Percentiles rank a stretch among this genome's conserved stretches.
Conservation (phyloP, 2,113 vertebrate species). For the Myiozetetes cayanensis region DNA sequence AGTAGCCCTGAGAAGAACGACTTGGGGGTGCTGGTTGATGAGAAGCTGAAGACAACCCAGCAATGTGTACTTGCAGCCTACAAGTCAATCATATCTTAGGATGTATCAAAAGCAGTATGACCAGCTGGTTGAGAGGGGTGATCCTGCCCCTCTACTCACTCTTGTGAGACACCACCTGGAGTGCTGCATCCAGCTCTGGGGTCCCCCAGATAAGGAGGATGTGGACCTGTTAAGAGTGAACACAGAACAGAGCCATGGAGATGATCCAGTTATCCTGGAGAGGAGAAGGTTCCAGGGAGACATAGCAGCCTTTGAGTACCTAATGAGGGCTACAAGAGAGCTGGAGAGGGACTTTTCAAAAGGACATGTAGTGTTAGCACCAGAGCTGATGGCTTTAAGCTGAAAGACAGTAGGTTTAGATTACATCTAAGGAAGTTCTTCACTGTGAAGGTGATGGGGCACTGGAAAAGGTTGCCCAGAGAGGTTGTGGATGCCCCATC, state of each 20-base stretch:
- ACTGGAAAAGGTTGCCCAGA: neutral
- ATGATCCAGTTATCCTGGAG: neutral
- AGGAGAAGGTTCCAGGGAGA: neutral
- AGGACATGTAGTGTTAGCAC: neutral
- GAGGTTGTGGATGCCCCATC: neutral
- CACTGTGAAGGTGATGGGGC: neutral
- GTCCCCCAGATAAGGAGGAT: neutral
- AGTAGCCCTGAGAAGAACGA: neutral
- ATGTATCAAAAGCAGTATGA: neutral
- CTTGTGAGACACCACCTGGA: neutral
- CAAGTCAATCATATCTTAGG: neutral
- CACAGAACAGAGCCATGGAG: neutral
- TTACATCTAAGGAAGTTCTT: neutral
- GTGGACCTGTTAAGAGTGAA: neutral
- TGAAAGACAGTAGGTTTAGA: neutral
- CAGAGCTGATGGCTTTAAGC: neutral
- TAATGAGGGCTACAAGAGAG: neutral
- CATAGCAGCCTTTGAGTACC: neutral
- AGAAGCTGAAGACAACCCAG: neutral
- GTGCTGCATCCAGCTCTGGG: neutral
- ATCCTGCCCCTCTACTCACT: neutral
- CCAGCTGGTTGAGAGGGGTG: neutral
- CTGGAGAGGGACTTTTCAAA: neutral
- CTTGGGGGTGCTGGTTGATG: neutral
- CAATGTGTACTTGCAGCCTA: neutral